Evolutionary conservation across 1,140 invertebrate species (phyloP), one percentile per base, ranked within the genome.

Genomic region (Sarcophaga peregrina): DNA sequence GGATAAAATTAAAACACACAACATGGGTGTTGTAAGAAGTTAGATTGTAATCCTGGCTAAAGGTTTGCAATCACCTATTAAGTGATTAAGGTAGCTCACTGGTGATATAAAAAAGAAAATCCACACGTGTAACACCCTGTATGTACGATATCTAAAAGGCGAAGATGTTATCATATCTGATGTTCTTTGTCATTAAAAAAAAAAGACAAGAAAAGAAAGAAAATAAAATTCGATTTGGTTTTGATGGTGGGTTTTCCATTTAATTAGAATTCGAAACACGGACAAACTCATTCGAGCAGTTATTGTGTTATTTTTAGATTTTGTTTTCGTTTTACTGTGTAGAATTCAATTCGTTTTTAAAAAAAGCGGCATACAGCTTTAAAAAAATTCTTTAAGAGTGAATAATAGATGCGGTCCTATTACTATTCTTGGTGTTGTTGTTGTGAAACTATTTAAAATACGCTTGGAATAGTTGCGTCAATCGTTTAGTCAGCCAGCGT

Each of bases 181-280:
- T 68, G 62, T 68, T 68, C 62, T 68, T 68, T 68, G 17, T 68
- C 17, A 20, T 25, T 68, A 20, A 68, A 68, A 37, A 37, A 37
- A 37, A 37, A 4, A 37, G 1, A 37, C 1, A 4, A 37, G 25
- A 37, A 37, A 37, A 37, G 25, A 37, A n/a, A 37, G 25, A 37
- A 37, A 37, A 37, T 37, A 37, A 37, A 37, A 37, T 37, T 37
- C 25, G 25, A 37, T 37, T 37, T 68, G 62, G 20, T 25, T 68
- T 68, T 68, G 25, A 37, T 37, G 25, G 62, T 68, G 62, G 62
- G 62, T 68, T 68, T 68, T 68, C 20, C 62, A 68, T 68, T 68
- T 68, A 68, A 68, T 68, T 68, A 68, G 62, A 68, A 68, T 68
- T 68, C 62, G n/a, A 25, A 68, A 68, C 62, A 68, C 62, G 62